Evolutionary conservation across 2,113 vertebrate species (phyloP).

Genomic region (Mesembrinibis cayennensis): DNA sequence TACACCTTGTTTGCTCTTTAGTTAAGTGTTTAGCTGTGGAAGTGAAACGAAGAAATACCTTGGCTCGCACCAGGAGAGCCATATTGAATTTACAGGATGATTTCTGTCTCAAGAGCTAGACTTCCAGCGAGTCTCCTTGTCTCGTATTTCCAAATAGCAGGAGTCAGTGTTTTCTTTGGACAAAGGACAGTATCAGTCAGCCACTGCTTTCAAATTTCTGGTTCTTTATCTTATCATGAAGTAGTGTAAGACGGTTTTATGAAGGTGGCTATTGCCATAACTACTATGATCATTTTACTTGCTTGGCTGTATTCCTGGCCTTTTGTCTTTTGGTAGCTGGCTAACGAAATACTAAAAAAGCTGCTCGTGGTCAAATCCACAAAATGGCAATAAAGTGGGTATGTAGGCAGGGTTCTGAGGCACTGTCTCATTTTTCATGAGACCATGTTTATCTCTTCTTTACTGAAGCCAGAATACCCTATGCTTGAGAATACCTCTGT

Average conservation of each 20-base stretch:
- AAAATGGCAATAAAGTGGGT: background rate
- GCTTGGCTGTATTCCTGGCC: background rate
- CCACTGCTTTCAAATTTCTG: conserved; percentile 1
- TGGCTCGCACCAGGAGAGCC: background rate
- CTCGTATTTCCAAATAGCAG: background rate
- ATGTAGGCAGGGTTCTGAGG: background rate
- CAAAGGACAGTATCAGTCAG: background rate
- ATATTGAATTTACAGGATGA: background rate
- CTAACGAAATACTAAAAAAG: background rate
- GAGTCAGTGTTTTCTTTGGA: conserved; percentile 35
- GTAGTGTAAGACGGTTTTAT: background rate
- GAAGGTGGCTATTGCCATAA: conserved; percentile 30
- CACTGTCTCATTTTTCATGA: background rate
- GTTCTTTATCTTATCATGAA: conserved; percentile 9
- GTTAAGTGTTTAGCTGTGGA: background rate
- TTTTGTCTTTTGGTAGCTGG: background rate
- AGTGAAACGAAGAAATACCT: background rate
- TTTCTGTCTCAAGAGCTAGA: background rate
- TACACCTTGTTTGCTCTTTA: background rate
- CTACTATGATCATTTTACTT: background rate
- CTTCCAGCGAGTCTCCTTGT: background rate
- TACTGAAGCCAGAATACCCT: background rate
- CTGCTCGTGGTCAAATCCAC: background rate
- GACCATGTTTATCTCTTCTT: background rate
- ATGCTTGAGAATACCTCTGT: background rate